Evolutionary conservation across 1,140 invertebrate genomes (phyloP), one percentile per base, ranked within the genome.

Genomic region (Drosophila parvula): DNA sequence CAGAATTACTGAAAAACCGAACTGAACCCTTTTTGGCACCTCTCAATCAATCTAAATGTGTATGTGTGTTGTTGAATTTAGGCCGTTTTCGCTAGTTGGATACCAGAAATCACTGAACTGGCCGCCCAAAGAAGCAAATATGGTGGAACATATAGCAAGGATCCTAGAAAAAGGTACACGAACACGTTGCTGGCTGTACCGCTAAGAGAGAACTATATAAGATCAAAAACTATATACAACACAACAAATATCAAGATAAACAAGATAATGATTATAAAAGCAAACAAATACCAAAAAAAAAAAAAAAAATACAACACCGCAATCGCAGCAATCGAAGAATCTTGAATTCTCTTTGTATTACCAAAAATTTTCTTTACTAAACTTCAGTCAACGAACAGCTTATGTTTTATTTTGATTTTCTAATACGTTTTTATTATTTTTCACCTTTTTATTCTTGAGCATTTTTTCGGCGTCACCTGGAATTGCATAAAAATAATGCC

Each of bases 51-150:
- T 89, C 78, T 90, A 86, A 90, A 80, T 88, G 74, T 91, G 85
- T 90, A 81, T 91, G 90, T 91, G 90, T 91, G 84, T 78, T 88
- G 81, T 91, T 90, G 78, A 90, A 82, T 91, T 81, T 97, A 98
- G 97, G 97, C 97, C 95, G 97, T 99, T 95, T 99, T 99, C 96
- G 98, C 98, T 94, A 98, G 97, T 95, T 98, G 97, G 97, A 98
- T 99, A 94, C 98, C 98, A 93, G 98, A 99, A 96, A 99, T 99
- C 94, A 98, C 97, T 93, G 98, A 98, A 94, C 96, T 99, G 94
- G 96, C 98, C 94, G 98, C 97, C 93, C 97, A 98, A 94, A 96
- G 98, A 93, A 96, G 97, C 95, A 98, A 98, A 95, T 99, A 98
- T 95, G 97, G 98, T 95, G 98, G 98, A 94, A 96, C 97, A 93